Evolutionary conservation across 2,888 invertebrate species (phyloP), one percentile per base, ranked within the genome.

Genomic region (Tenthredo livida): DNA sequence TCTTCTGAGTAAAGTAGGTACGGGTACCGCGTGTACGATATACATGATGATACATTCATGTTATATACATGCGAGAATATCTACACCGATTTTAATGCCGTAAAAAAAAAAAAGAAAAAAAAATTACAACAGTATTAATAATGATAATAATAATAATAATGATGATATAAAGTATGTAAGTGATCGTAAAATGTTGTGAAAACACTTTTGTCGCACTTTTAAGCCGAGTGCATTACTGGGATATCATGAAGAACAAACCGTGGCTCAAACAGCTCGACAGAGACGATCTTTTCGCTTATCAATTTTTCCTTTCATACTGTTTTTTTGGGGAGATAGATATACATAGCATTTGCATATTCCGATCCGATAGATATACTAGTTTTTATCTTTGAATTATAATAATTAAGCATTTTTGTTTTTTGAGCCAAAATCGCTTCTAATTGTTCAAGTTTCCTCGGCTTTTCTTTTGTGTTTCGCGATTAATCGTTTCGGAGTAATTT

Each of bases 141-240:
- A 72, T n/a, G 10, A 7, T 54, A n/a, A n/a, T 50, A 1, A 54
- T 54, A 54, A n/a, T n/a, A n/a, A 54, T 54, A 54, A n/a, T 54
- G 2, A n/a, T 54, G 25, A 61, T 61, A 21, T 12, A 12, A 10
- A 25, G 25, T 61, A 25, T 40, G 40, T 43, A 73, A 73, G n/a
- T 73, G 40, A 21, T 43, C 17, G 77, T 54, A 50, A 80, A 80
- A 83, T 70, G 67, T 47, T 83, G 29, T 83, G 65, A 67, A 83
- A 83, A 83, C 83, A 70, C 65, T 83, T 67, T 83, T 83, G 83
- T 83, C 83, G 83, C 83, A 83, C 83, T 83, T 83, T 83, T 83
- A 83, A 83, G n/a, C 10, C 70, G 47, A 40, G 67, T 47, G n/a
- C 40, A 67, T 47, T 70, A 83, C 40, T 47, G 37, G 83, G 83